A percentile compares a stretch with the other conserved stretches of the same genome.
phyloP scores from a whole-genome alignment of 2,797 vertebrate genomes.

The Philypnodon macrostomus region DNA sequence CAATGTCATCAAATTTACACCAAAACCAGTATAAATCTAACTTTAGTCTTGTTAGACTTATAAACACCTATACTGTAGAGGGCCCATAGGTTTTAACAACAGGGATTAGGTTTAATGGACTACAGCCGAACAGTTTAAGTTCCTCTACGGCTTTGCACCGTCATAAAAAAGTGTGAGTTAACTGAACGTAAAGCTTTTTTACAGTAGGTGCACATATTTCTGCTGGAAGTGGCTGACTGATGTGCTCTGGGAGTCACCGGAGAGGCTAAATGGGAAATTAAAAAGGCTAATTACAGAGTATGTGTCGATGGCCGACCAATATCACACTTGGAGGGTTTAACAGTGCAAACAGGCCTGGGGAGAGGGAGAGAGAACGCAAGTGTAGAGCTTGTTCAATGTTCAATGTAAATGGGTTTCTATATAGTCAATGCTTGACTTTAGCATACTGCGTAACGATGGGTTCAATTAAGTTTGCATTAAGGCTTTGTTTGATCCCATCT shows the following conservation, averaged over 20 bases:
- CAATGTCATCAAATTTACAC: too few relatives aligned
- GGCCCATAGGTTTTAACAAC: too few relatives aligned
- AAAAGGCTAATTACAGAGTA: conserved; percentile 60
- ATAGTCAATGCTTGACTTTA: too few relatives aligned
- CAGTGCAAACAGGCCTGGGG: conserved; percentile 45
- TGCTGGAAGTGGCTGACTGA: conserved; percentile 42
- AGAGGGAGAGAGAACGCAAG: conserved; percentile 14
- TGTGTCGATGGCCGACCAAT: conserved; percentile 55
- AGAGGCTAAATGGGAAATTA: conserved; percentile 60
- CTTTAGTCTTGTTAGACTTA: too few relatives aligned
- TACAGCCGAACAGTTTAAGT: neutral
- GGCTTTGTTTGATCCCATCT: too few relatives aligned
- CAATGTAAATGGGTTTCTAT: neutral
- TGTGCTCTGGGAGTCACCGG: conserved; percentile 33
- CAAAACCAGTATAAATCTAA: too few relatives aligned
- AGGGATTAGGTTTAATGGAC: conserved; percentile 10
- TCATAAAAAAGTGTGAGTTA: conserved; percentile 20
- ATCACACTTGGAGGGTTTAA: conserved; percentile 62
- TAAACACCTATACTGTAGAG: too few relatives aligned
- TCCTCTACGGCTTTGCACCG: neutral
- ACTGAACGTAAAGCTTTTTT: conserved; percentile 23
- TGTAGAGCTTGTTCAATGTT: neutral
- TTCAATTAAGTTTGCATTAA: too few relatives aligned
- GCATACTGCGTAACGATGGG: too few relatives aligned
- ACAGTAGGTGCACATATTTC: conserved; percentile 35